phyloP scores from a whole-genome alignment of 2,888 invertebrate genomes.

The Pristionchus mayeri region DNA sequence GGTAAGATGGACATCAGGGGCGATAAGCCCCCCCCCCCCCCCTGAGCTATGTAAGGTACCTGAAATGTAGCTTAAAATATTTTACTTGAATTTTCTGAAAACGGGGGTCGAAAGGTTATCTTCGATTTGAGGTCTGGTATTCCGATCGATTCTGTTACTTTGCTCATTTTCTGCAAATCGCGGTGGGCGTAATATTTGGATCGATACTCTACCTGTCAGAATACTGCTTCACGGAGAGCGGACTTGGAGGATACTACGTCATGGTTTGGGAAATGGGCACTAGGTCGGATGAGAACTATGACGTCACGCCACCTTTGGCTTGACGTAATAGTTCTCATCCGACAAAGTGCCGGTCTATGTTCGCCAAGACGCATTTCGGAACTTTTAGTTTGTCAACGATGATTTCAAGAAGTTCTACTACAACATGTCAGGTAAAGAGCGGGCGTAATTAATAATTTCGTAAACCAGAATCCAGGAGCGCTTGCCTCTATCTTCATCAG shows the following conservation, averaged over 20 bases:
- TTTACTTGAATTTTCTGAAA: too few species aligned
- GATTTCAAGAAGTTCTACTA: conserved; percentile 24
- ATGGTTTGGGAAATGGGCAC: too few species aligned
- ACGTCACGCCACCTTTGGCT: too few species aligned
- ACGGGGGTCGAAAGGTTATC: too few species aligned
- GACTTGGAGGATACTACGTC: background rate
- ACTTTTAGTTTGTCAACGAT: background rate
- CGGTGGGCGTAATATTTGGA: background rate
- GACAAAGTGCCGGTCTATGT: background rate
- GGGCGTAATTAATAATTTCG: background rate
- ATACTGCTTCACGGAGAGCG: background rate
- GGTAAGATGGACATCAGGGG: too few species aligned
- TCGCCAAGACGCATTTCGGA: too few species aligned
- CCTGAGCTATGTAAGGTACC: too few species aligned
- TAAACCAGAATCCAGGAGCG: background rate
- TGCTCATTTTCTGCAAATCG: background rate
- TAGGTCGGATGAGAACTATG: too few species aligned
- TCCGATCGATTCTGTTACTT: conserved; percentile 27
- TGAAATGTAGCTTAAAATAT: too few species aligned
- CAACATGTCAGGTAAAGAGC: conserved; percentile 8
- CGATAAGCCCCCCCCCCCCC: too few species aligned
- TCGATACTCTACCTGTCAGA: background rate
- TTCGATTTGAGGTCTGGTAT: background rate
- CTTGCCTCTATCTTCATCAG: background rate
- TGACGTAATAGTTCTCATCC: too few species aligned